phyloP scores from a whole-genome alignment of 2,113 vertebrate species.

The Pterocles gutturalis region DNA sequence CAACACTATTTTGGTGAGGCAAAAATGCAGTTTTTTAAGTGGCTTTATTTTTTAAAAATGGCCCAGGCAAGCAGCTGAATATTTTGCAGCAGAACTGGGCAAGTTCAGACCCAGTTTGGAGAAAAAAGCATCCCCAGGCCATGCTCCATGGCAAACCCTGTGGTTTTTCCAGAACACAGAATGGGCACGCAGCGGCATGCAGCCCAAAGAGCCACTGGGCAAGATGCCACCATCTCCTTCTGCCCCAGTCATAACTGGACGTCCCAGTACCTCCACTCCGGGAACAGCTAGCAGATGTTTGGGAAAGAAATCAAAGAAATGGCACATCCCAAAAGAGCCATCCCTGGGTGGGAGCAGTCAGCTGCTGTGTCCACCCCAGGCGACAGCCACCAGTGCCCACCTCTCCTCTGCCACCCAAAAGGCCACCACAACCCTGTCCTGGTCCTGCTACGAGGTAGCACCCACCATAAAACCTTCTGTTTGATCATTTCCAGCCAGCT shows the following conservation, averaged over 20 bases:
- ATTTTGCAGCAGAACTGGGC: neutral
- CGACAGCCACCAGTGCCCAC: neutral
- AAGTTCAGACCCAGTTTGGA: neutral
- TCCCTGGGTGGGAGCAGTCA: neutral
- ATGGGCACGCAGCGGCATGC: neutral
- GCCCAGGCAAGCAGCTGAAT: neutral
- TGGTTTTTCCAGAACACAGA: neutral
- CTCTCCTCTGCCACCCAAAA: neutral
- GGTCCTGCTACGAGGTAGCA: neutral
- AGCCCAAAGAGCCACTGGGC: neutral
- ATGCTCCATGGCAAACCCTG: neutral
- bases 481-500: neutral
- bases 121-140: neutral
- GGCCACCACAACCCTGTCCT: neutral
- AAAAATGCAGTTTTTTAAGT: neutral
- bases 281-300: neutral
- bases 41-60: neutral
- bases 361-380: neutral
- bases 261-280: neutral
- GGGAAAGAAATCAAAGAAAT: neutral
- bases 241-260: neutral
- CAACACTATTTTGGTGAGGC: neutral
- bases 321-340: neutral
- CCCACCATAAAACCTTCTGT: neutral
- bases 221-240: neutral